Evolutionary conservation across 2,113 vertebrate genomes (phyloP), one percentile per base, ranked within the genome.

Genomic region (Donacobius atricapilla): DNA sequence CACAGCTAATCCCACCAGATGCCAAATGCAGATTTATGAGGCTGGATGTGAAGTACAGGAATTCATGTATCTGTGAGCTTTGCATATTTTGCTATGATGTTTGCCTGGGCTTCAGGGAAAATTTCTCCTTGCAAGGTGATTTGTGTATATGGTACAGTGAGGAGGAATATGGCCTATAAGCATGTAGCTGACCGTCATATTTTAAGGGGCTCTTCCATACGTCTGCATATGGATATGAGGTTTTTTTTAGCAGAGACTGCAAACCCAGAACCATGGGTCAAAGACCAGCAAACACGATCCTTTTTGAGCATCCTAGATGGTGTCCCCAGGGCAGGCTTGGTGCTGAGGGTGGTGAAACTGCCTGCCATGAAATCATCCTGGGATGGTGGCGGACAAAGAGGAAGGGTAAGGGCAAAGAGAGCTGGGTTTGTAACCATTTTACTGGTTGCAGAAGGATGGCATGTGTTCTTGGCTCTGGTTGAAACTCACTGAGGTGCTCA

Each of bases 351-450:
- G 12, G 14, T 71, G 63, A 77, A 83, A 44, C 28, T 84, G 23
- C 11, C 45, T 88, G 60, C 50, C 7, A 4, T 60, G 40, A 60
- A 88, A 39, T 81, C 16, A 9, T 35, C 48, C 6, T 83, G n/a
- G 16, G 6, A 11, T 70, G 50, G 50, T 57, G 45, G 16, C 17
- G 3, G 33, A 21, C 33, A 50, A 28, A 4, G 2, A 57, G 16
- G 44, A 83, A 58, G n/a, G 22, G 17, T 15, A 64, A n/a, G 15
- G 31, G 47, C 42, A 47, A 35, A 25, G 69, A 80, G 15, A 72
- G 18, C 13, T 1, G 1, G 2, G 0, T 69, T 81, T 84, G 4
- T 51, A 56, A 56, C n/a, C 0, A 1, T 50, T 51, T 31, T 47
- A 23, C 50, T 77, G 23, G 9, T 57, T 89, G 39, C 5, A 10